Conservation (phyloP, 2,113 vertebrate genomes). For the Piaya cayana region DNA sequence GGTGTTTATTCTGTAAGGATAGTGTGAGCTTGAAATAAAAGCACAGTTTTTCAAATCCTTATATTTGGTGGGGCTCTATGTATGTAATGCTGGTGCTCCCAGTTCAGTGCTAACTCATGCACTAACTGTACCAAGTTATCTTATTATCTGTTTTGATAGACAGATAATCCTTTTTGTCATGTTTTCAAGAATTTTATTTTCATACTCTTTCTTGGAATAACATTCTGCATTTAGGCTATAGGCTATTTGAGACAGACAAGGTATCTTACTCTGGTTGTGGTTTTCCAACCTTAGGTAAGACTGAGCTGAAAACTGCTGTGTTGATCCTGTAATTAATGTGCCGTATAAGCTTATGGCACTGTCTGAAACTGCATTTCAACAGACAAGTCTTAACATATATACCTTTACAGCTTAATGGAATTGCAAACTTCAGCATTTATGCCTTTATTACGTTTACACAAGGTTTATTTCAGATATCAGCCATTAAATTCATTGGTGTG, state of each 20-base stretch:
- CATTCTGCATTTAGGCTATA: not conserved
- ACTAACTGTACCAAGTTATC: not conserved
- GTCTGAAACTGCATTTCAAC: not conserved
- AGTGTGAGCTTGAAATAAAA: not conserved
- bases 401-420: not conserved
- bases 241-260: not conserved
- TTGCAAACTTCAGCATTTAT: not conserved
- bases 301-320: not conserved
- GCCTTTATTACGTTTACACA: not conserved
- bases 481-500: not conserved
- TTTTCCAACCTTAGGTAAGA: not conserved
- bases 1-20: not conserved
- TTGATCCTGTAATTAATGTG: not conserved
- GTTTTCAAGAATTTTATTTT: not conserved
- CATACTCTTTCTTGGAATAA: not conserved
- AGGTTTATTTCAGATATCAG: not conserved
- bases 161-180: not conserved
- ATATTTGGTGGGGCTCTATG: not conserved
- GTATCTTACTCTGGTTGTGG: not conserved
- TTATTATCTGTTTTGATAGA: not conserved
- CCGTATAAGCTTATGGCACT: not conserved
- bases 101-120: not conserved
- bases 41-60: not conserved
- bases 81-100: not conserved
- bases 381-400: not conserved